A percentile compares a stretch with the other conserved stretches of the same genome.
Evolutionary conservation across 2,888 invertebrate genomes (phyloP).

Genomic region (Ectropis crepuscularia): DNA sequence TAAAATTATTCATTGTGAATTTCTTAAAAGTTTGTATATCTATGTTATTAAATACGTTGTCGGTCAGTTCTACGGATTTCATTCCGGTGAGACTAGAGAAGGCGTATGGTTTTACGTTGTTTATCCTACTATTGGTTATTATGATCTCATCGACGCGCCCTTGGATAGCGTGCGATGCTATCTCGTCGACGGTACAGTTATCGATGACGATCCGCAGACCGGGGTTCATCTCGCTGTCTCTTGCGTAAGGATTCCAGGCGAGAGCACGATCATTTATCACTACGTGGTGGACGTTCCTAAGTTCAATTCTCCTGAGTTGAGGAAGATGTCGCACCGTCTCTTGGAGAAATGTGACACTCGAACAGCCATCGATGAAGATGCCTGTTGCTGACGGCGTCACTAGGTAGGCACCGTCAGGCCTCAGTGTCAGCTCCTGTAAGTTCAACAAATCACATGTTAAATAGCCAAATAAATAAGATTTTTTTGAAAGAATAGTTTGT

Average conservation of each 20-base stretch:
- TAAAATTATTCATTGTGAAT: constrained; percentile 88
- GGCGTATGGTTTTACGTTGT: constrained; percentile 88
- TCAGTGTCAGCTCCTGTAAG: constrained; percentile 85
- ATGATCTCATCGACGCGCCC: constrained; percentile 89
- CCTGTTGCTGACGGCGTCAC: constrained; percentile 81
- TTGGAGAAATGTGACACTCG: constrained; percentile 82
- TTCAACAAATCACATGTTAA: neutral
- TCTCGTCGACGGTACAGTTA: constrained; percentile 80
- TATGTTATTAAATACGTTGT: constrained; percentile 85
- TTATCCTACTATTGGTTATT: constrained; percentile 86
- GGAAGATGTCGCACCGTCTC: constrained; percentile 86
- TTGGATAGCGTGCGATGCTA: constrained; percentile 87
- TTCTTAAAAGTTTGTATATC: constrained; percentile 92
- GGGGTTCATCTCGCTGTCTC: constrained; percentile 88
- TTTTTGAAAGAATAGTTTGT: too few relatives aligned
- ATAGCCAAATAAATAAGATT: too few relatives aligned
- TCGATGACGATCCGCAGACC: constrained; percentile 79
- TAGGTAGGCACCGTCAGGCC: constrained; percentile 82
- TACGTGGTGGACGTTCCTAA: constrained; percentile 86
- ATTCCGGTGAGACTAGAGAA: constrained; percentile 89
- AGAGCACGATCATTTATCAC: constrained; percentile 86
- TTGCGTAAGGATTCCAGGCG: constrained; percentile 84
- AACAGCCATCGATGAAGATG: constrained; percentile 88
- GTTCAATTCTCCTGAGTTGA: constrained; percentile 86
- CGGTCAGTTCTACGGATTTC: constrained; percentile 86